phyloP scores from a whole-genome alignment of 1,140 invertebrate genomes.

The Drosophila bocki region DNA sequence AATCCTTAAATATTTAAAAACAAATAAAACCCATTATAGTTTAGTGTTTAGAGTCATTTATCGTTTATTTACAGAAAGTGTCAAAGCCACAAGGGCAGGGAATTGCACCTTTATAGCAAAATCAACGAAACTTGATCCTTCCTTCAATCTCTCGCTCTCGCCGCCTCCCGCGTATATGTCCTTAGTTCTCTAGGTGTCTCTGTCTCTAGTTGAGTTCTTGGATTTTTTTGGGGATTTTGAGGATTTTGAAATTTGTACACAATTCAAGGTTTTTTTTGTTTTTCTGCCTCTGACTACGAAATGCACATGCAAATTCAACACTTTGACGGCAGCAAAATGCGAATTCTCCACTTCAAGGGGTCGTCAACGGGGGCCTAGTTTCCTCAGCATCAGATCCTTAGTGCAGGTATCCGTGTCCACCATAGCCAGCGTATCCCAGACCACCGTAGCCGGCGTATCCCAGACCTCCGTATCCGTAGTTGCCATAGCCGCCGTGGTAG shows the following conservation, averaged over 20 bases:
- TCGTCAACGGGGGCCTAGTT: constrained; percentile 46
- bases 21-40: not conserved
- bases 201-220: constrained; percentile 45
- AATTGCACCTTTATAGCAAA: constrained; percentile 60
- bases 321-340: constrained; percentile 68
- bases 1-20: not conserved
- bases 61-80: constrained; percentile 69
- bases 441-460: constrained; percentile 61
- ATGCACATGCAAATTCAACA: constrained; percentile 49
- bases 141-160: constrained; percentile 38
- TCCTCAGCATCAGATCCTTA: constrained; percentile 21
- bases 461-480: constrained; percentile 51
- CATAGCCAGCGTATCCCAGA: constrained; percentile 61
- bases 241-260: constrained; percentile 43
- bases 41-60: constrained; percentile 37
- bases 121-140: constrained; percentile 63
- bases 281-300: constrained; percentile 43
- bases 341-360: constrained; percentile 46
- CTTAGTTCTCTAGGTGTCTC: constrained; percentile 44
- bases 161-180: constrained; percentile 22
- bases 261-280: constrained; percentile 20
- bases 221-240: constrained; percentile 6
- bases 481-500: constrained; percentile 69
- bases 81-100: constrained; percentile 56
- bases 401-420: constrained; percentile 68